phyloP scores from a whole-genome alignment of 2,113 vertebrate species.

The Anhinga anhinga region DNA sequence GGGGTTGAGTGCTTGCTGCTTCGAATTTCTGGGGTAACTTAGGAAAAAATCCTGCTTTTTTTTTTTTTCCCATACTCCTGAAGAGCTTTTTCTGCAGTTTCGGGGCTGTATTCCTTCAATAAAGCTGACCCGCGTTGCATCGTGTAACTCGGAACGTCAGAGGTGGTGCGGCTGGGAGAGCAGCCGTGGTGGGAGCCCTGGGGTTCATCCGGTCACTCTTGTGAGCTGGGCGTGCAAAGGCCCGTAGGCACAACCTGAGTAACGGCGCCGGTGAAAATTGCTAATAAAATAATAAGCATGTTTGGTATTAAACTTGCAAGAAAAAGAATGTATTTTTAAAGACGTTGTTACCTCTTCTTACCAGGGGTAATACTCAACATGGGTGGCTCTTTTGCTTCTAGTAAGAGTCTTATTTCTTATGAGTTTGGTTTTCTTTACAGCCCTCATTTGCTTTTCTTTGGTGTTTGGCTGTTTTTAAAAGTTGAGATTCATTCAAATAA shows the following conservation, averaged over 20 bases:
- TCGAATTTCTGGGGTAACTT: neutral
- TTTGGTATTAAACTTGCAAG: neutral
- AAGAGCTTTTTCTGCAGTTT: neutral
- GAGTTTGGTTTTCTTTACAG: neutral
- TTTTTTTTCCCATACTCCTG: neutral
- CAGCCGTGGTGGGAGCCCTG: neutral
- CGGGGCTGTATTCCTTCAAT: fast-evolving
- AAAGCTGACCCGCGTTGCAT: neutral
- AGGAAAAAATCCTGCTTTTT: neutral
- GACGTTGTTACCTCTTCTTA: neutral
- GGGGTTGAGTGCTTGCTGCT: neutral
- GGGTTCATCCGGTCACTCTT: neutral
- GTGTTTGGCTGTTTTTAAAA: neutral
- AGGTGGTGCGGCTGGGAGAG: neutral
- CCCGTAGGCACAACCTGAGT: neutral
- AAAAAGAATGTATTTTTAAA: neutral
- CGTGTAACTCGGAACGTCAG: neutral
- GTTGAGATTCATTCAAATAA: slow-evolving; percentile 21
- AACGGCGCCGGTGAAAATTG: neutral
- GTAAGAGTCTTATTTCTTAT: neutral
- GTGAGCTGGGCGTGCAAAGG: neutral
- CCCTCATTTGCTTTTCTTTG: neutral
- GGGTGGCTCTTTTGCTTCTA: neutral
- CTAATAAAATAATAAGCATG: neutral
- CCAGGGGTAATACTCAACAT: neutral